Conservation (phyloP, 2,888 invertebrate species). For the Melinaea menophilus region DNA sequence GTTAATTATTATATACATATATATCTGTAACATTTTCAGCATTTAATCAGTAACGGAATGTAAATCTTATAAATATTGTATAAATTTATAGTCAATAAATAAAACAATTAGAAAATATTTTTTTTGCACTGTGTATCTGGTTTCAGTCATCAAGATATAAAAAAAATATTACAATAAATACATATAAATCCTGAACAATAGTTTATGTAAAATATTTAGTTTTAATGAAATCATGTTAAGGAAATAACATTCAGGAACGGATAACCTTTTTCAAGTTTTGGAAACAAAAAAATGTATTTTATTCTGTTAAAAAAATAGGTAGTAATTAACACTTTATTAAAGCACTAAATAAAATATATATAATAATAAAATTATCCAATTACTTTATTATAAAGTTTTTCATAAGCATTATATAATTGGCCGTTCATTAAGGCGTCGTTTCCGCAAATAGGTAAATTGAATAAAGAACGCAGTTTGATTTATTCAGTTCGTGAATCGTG, state of each 20-base stretch:
- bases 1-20: no score
- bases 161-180: neutral
- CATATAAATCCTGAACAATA: no score
- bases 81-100: neutral
- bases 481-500: slow-evolving; percentile 37
- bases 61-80: neutral
- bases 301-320: neutral
- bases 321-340: neutral
- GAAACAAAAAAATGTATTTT: no score
- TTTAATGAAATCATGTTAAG: no score
- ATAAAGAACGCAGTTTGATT: slow-evolving; percentile 31
- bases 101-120: neutral
- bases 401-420: slow-evolving; percentile 20
- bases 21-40: no score
- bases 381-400: slow-evolving; percentile 3
- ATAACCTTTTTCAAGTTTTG: no score
- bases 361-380: neutral
- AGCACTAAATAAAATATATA: neutral
- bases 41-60: no score
- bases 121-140: neutral
- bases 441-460: slow-evolving; percentile 28
- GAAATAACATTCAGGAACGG: no score
- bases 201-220: no score
- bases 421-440: slow-evolving; percentile 20
- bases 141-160: neutral